phyloP scores from a whole-genome alignment of 2,113 vertebrate species.

The Sus scrofa region DNA sequence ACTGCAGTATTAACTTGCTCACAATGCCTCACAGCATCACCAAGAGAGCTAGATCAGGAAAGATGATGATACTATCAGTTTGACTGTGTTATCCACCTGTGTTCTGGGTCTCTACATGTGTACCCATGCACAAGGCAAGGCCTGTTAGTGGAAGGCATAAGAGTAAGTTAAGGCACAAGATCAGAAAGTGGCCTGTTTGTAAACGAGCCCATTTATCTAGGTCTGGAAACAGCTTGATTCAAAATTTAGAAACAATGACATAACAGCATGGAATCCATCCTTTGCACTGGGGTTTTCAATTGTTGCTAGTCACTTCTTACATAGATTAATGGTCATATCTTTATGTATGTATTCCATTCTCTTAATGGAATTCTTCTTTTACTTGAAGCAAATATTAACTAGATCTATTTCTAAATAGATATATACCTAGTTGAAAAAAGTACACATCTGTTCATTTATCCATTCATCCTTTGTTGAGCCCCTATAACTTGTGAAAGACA shows the following conservation, averaged over 20 bases:
- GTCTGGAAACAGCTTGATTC: neutral
- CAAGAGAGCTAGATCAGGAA: neutral
- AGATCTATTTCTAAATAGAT: conserved; percentile 36
- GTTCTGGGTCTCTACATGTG: neutral
- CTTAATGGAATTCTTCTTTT: neutral
- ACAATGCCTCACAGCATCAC: neutral
- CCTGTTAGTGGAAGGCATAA: neutral
- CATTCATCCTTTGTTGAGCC: neutral
- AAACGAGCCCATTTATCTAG: neutral
- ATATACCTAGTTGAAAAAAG: neutral
- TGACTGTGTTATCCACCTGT: neutral
- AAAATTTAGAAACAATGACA: neutral
- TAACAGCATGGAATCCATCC: neutral
- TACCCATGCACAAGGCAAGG: neutral
- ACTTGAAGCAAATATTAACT: neutral
- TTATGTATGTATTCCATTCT: neutral
- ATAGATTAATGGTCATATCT: neutral
- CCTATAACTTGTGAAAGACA: neutral
- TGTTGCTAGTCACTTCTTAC: neutral
- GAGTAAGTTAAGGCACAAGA: neutral
- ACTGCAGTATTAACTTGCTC: neutral
- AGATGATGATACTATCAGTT: neutral
- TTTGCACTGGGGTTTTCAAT: neutral
- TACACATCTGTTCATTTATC: neutral
- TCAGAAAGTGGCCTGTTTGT: neutral